These are phyloP conservation scores for Agraylea sexmaculata DNA, from an alignment of 1,140 invertebrate species.

Conservation along the genomic window DNA sequence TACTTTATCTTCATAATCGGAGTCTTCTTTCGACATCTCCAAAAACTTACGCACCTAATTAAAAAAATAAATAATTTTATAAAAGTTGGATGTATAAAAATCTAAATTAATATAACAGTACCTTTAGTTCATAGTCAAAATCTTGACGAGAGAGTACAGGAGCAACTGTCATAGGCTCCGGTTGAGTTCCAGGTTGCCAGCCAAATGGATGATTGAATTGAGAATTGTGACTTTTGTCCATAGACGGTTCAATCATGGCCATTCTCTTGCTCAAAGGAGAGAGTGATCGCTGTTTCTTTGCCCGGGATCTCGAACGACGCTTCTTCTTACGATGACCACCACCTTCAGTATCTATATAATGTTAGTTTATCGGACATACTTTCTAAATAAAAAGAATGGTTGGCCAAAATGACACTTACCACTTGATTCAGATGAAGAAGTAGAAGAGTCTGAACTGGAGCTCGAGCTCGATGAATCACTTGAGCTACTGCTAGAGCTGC, in stretches of 20 bases:
- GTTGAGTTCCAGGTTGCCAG: constrained; percentile 30
- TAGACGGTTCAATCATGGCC: constrained; percentile 47
- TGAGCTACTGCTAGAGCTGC: constrained; percentile 50
- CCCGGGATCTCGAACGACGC: constrained; percentile 40
- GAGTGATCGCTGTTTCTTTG: constrained; percentile 58
- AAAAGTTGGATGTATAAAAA: neutral
- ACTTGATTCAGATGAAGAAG: constrained; percentile 34
- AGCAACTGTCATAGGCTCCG: constrained; percentile 18
- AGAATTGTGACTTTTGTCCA: constrained; percentile 43
- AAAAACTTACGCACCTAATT: constrained; percentile 60
- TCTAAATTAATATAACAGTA: constrained; percentile 17
- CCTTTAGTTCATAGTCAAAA: constrained; percentile 56
- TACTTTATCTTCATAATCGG: constrained; percentile 73
- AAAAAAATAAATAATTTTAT: neutral
- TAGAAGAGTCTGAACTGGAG: constrained; percentile 49
- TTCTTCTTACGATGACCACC: constrained; percentile 50
- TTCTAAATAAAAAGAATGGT: neutral
- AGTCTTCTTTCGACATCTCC: constrained; percentile 67
- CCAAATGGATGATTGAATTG: constrained; percentile 44
- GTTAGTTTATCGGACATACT: neutral
- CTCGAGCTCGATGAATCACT: constrained; percentile 50
- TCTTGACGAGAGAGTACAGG: constrained; percentile 31
- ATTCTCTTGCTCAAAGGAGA: constrained; percentile 70
- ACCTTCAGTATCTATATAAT: constrained; percentile 40
- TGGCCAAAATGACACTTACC: constrained; percentile 24